Conservation (phyloP, 2,113 vertebrate species). For the Mastomys coucha region DNA sequence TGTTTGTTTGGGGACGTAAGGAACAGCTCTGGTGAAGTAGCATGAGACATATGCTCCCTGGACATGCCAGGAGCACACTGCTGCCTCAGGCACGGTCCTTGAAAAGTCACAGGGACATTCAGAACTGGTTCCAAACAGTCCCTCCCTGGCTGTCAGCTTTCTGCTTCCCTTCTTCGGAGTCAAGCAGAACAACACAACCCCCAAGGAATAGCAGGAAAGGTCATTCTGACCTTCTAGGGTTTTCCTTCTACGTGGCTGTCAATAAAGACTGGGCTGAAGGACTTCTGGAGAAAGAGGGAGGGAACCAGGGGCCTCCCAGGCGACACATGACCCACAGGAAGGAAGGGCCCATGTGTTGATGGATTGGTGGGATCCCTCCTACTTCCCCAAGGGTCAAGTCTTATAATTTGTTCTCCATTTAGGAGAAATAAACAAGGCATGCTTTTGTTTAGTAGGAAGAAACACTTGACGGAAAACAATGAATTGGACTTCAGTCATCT, state of each 20-base stretch:
- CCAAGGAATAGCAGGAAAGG: not conserved
- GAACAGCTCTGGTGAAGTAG: not conserved
- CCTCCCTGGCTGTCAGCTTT: not conserved
- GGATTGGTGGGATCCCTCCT: no score
- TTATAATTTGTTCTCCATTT: not conserved
- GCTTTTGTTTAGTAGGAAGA: not conserved
- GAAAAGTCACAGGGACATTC: not conserved
- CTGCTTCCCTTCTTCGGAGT: not conserved
- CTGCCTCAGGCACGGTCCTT: not conserved
- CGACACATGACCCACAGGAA: not conserved
- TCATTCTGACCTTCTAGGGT: not conserved
- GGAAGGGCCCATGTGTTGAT: fast-evolving
- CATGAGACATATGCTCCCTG: not conserved
- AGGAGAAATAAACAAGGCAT: not conserved
- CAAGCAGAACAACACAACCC: not conserved
- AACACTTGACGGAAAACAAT: not conserved
- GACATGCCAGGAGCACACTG: not conserved
- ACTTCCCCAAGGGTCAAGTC: not conserved
- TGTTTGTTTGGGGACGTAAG: not conserved
- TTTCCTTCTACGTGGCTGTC: not conserved
- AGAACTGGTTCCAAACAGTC: not conserved
- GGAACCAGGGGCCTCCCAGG: not conserved
- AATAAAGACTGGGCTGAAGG: not conserved
- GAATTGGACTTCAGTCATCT: not conserved
- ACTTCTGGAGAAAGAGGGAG: not conserved